phyloP scores from a whole-genome alignment of 2,888 invertebrate species.

The Gnatocerus cornutus region DNA sequence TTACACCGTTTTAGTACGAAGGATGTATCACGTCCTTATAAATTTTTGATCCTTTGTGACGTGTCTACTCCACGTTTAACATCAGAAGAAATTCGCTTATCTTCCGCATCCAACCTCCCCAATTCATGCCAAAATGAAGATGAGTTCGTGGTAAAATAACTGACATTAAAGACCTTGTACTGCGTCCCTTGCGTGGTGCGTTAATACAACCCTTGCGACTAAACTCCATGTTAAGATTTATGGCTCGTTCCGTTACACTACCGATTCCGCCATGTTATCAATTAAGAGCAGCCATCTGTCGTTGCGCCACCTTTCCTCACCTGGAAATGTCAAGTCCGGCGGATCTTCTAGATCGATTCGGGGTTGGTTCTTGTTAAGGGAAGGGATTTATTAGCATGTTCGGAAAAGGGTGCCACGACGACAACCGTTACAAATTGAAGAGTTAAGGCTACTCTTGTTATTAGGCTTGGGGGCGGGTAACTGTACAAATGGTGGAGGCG shows the following conservation, averaged over 20 bases:
- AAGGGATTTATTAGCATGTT: slow-evolving; percentile 7
- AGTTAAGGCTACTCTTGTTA: not conserved
- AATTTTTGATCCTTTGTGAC: slow-evolving; percentile 20
- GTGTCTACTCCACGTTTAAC: not conserved
- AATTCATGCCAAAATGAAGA: not conserved
- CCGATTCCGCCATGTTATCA: slow-evolving; percentile 20
- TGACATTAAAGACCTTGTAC: slow-evolving; percentile 18
- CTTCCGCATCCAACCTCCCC: not conserved
- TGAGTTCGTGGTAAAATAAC: slow-evolving; percentile 17
- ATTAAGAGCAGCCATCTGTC: slow-evolving; percentile 33
- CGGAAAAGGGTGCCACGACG: not conserved
- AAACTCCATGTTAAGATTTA: slow-evolving; percentile 30
- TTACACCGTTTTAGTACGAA: slow-evolving; percentile 6
- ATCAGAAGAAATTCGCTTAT: not conserved
- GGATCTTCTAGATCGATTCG: slow-evolving; percentile 28
- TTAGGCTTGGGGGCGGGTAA: too few relatives aligned
- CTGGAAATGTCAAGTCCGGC: slow-evolving; percentile 12
- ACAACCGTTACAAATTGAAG: not conserved
- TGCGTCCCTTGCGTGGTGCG: slow-evolving; percentile 6
- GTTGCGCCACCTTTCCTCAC: slow-evolving; percentile 38
- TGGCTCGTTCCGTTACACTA: slow-evolving; percentile 15
- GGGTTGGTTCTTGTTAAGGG: slow-evolving; percentile 3
- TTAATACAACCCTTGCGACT: slow-evolving; percentile 14
- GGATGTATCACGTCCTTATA: slow-evolving; percentile 17
- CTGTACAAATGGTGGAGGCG: too few relatives aligned